Evolutionary conservation across 2,113 vertebrate species (phyloP), one percentile per base, ranked within the genome.

Genomic region (Nycticebus coucang): DNA sequence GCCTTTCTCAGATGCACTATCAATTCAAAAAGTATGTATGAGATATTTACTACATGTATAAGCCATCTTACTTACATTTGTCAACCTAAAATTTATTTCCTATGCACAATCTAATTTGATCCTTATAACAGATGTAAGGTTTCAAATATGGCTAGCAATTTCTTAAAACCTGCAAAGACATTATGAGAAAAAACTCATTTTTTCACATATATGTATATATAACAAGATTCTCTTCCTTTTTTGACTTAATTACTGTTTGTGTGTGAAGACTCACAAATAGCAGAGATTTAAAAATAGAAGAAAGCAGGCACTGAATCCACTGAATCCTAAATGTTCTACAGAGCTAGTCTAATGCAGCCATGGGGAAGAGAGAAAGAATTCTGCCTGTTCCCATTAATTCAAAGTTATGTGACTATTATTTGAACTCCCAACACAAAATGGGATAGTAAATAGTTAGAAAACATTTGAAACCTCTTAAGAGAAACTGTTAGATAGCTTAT

Each of bases 21-120:
- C 26, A 87, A 71, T 79, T 71, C 55, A 75, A 81, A 96, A 68
- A 87, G 11, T 82, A 89, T 75, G 69, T 75, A 30, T 64, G 37
- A 53, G 59, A 26, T 57, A 41, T 79, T 92, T 24, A 50, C 24
- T 84, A 5, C 7, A 79, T 82, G 7, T 13, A 71, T 85, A 74
- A 60, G 7, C 14, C 41, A 69, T 41, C 66, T 78, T 87, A 62
- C 59, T 89, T 75, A 37, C 2, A 53, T 75, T 66, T 95, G 21
- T 78, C 62, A 77, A 21, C 17, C 89, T 72, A 95, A 79, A 71
- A 79, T 19, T 19, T n/a, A 75, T 84, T 77, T 60, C 30, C 66
- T 45, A n/a, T 35, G 14, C 18, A 60, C 19, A 92, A 84, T 84
- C 2, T 90, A 50, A 90, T 55, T 77, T 94, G 18, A 77, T 35